Evolutionary conservation across 1,140 invertebrate genomes (phyloP).

Genomic region (Glomeris maerens): DNA sequence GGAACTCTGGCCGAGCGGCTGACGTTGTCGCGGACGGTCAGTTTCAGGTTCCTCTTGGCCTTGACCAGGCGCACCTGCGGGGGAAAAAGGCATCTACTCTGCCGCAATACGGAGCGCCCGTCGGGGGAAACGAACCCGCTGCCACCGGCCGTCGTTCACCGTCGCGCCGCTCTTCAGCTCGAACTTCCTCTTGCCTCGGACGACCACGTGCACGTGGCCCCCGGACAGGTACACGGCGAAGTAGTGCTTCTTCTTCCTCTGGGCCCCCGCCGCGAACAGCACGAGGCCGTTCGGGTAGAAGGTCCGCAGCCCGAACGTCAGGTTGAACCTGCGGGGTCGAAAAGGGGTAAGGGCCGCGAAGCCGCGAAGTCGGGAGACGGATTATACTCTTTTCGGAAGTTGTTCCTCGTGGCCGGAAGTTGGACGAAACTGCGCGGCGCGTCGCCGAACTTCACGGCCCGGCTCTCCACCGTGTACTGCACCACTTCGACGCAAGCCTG

Average conservation of each 20-base stretch:
- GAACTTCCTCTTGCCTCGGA: slow-evolving; percentile 48
- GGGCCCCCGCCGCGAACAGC: slow-evolving; percentile 47
- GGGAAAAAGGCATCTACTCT: slow-evolving; percentile 13
- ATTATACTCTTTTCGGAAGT: slow-evolving; percentile 12
- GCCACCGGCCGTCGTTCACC: slow-evolving; percentile 72
- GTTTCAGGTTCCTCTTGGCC: slow-evolving; percentile 43
- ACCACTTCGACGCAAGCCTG: slow-evolving; percentile 43
- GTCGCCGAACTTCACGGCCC: slow-evolving; percentile 75
- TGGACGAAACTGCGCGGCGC: slow-evolving; percentile 57
- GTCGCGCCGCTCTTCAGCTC: slow-evolving; percentile 43
- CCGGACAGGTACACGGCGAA: slow-evolving; percentile 53
- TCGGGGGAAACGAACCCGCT: slow-evolving; percentile 37
- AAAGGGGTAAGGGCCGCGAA: neutral
- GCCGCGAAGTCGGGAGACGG: neutral
- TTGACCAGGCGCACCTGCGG: slow-evolving; percentile 41
- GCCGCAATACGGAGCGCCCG: slow-evolving; percentile 2
- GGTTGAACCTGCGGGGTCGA: slow-evolving; percentile 37
- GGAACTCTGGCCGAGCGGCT: slow-evolving; percentile 46
- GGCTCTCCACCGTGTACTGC: slow-evolving; percentile 57
- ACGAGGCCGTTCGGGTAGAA: slow-evolving; percentile 70
- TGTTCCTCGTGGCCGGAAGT: slow-evolving; percentile 41
- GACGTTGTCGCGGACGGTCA: slow-evolving; percentile 51
- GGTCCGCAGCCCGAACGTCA: slow-evolving; percentile 70
- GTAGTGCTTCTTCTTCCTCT: slow-evolving; percentile 45
- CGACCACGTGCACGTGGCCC: slow-evolving; percentile 49